phyloP scores from a whole-genome alignment of 1,140 invertebrate genomes.

The Drosophila tsacasi region DNA sequence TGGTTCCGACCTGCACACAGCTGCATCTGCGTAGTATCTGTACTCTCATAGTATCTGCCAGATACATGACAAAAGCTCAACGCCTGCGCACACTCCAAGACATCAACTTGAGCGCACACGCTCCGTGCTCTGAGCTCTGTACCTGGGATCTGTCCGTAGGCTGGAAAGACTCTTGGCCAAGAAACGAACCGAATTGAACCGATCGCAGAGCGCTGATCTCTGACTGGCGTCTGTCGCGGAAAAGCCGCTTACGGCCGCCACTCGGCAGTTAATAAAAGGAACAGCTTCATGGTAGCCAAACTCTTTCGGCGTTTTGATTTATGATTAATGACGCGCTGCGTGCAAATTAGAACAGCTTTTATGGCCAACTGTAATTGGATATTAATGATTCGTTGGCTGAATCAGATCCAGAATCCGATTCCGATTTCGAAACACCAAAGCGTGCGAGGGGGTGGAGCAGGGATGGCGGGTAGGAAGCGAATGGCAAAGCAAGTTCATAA shows the following conservation, averaged over 20 bases:
- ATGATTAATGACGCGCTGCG: constrained; percentile 76
- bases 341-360: constrained; percentile 79
- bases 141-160: constrained; percentile 26
- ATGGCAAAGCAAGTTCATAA: constrained; percentile 59
- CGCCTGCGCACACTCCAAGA: constrained; percentile 71
- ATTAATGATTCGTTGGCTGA: constrained; percentile 70
- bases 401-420: constrained; percentile 46
- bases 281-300: constrained; percentile 33
- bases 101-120: constrained; percentile 63
- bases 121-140: constrained; percentile 10
- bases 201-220: constrained; percentile 42
- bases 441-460: constrained; percentile 23
- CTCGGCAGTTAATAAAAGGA: constrained; percentile 60
- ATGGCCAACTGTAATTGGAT: constrained; percentile 76
- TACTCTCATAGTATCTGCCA: constrained; percentile 14
- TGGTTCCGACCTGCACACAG: constrained; percentile 40
- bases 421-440: constrained; percentile 26
- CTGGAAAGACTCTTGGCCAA: constrained; percentile 59
- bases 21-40: constrained; percentile 7
- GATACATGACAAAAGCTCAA: constrained; percentile 56
- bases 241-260: constrained; percentile 54
- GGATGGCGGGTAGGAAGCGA: constrained; percentile 33
- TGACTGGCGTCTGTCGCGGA: constrained; percentile 63
- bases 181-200: constrained; percentile 28
- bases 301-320: constrained; percentile 66